A percentile compares a stretch with the other conserved stretches of the same genome.
Evolutionary conservation across 1,140 invertebrate species (phyloP).

Genomic region (Harpegnathos saltator): DNA sequence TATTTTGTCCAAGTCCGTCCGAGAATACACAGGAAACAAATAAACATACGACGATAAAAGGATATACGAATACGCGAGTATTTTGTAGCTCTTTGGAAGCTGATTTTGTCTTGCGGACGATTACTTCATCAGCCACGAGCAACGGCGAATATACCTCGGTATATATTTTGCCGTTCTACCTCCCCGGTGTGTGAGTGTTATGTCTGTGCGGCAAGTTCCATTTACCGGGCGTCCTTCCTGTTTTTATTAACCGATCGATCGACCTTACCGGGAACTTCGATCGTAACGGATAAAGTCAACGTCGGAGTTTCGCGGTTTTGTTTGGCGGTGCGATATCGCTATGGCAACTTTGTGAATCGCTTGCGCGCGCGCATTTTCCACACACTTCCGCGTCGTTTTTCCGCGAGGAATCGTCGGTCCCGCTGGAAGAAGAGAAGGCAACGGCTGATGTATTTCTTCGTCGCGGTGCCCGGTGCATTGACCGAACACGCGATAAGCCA

Average conservation of each 20-base stretch:
- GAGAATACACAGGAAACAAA: no score
- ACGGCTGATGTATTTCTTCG: background rate
- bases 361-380: constrained; percentile 42
- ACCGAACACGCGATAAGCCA: constrained; percentile 2
- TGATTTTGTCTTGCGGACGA: background rate
- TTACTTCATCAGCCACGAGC: background rate
- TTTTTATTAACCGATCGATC: constrained; percentile 64
- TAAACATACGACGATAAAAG: no score
- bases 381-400: background rate
- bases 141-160: background rate
- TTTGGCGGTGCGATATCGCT: constrained; percentile 65
- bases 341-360: constrained; percentile 63
- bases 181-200: background rate
- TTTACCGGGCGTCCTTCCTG: constrained; percentile 31
- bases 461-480: background rate
- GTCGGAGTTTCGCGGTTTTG: constrained; percentile 65
- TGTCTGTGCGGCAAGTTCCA: background rate
- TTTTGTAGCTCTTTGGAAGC: no score
- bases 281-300: constrained; percentile 63
- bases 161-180: background rate
- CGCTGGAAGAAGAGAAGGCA: background rate
- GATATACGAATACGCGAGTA: no score
- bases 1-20: no score
- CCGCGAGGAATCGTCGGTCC: background rate
- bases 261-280: constrained; percentile 58